These are phyloP conservation scores for Phytoseiulus persimilis DNA, from an alignment of 2,888 invertebrate species.

Conservation along the genomic window DNA sequence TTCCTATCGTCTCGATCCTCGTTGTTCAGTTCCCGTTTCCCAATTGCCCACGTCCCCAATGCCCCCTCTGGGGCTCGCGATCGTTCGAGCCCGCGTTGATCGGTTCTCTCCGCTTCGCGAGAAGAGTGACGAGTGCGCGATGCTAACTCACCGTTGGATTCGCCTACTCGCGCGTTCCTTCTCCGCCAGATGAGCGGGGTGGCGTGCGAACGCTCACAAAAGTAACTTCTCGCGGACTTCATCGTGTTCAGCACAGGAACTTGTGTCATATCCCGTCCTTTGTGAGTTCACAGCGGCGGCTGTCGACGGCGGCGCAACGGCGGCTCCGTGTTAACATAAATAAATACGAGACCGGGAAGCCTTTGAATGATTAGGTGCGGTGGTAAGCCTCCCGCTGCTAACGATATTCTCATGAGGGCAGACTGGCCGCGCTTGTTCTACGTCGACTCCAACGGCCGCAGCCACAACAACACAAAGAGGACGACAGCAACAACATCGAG, in stretches of 20 bases:
- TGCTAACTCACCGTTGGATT: too few relatives aligned
- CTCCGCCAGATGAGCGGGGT: background rate
- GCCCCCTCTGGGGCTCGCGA: too few relatives aligned
- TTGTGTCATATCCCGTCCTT: background rate
- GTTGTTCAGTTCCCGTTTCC: too few relatives aligned
- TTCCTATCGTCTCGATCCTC: too few relatives aligned
- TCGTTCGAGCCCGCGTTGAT: too few relatives aligned
- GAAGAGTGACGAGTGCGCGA: too few relatives aligned
- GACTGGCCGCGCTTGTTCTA: background rate
- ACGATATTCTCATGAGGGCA: background rate
- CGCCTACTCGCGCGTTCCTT: background rate
- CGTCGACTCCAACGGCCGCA: background rate
- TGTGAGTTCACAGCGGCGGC: background rate
- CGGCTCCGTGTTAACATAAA: background rate
- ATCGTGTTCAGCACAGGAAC: background rate
- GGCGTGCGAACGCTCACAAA: background rate
- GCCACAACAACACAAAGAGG: background rate
- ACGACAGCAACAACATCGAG: background rate
- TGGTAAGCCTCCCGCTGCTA: background rate
- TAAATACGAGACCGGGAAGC: background rate
- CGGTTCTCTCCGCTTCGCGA: too few relatives aligned
- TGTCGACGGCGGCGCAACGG: background rate
- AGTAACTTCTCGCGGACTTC: background rate
- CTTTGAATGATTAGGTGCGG: slow-evolving; percentile 5
- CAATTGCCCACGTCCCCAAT: too few relatives aligned